These are phyloP conservation scores for Philypnodon macrostomus DNA, from an alignment of 2,797 vertebrate genomes.

Conservation along the genomic window DNA sequence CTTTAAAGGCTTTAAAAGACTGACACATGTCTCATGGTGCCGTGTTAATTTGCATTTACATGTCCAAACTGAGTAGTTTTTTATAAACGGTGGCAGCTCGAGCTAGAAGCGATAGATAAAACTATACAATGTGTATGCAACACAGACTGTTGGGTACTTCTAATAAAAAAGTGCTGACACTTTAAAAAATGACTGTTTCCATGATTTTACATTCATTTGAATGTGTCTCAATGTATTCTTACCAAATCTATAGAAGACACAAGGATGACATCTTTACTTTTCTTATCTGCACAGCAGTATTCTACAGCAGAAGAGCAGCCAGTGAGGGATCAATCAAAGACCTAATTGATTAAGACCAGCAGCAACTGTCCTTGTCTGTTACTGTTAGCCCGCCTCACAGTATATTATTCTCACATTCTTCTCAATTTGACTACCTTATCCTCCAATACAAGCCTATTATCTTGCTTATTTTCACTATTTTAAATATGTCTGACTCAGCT, in stretches of 20 bases:
- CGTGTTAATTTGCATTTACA: slow-evolving; percentile 10
- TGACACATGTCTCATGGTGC: slow-evolving; percentile 30
- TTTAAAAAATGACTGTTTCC: too few relatives aligned
- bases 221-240: too few relatives aligned
- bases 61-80: background rate
- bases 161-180: too few relatives aligned
- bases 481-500: background rate
- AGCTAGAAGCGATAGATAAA: too few relatives aligned
- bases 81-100: slow-evolving; percentile 19
- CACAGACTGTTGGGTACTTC: too few relatives aligned
- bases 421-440: slow-evolving; percentile 1
- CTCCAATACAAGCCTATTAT: too few relatives aligned
- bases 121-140: slow-evolving; percentile 26
- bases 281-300: too few relatives aligned
- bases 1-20: slow-evolving; percentile 18
- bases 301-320: slow-evolving; percentile 46
- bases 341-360: slow-evolving; percentile 59
- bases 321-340: slow-evolving; percentile 60
- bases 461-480: background rate
- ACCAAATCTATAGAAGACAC: too few relatives aligned
- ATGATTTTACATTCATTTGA: too few relatives aligned
- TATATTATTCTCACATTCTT: slow-evolving; percentile 5
- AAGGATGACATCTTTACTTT: slow-evolving; percentile 63
- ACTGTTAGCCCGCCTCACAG: slow-evolving; percentile 11
- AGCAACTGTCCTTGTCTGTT: slow-evolving; percentile 16